Evolutionary conservation across 2,888 invertebrate genomes (phyloP).

Genomic region (Oegoconia quadripuncta): DNA sequence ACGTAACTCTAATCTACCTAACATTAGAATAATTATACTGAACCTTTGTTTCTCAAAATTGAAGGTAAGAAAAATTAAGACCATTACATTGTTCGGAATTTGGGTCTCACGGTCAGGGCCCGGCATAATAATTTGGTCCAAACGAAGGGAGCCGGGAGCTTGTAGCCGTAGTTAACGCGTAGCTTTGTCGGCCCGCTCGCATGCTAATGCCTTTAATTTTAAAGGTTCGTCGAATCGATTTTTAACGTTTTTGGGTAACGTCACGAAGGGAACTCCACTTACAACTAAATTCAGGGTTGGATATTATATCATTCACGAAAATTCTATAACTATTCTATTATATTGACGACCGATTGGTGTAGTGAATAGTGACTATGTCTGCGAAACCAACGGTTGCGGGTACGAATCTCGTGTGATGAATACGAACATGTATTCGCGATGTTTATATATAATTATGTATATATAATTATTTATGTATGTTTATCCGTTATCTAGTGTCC

Average conservation of each 20-base stretch:
- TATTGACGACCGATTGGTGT: too few relatives aligned
- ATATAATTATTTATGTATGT: too few relatives aligned
- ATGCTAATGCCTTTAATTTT: slow-evolving; percentile 15
- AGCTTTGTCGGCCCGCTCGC: slow-evolving; percentile 8
- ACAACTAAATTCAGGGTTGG: neutral
- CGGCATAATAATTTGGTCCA: neutral
- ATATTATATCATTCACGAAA: too few relatives aligned
- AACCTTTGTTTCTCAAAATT: slow-evolving; percentile 7
- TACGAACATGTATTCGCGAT: too few relatives aligned
- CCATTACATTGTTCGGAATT: slow-evolving; percentile 14
- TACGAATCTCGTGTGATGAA: too few relatives aligned
- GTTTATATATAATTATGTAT: too few relatives aligned
- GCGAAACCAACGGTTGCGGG: too few relatives aligned
- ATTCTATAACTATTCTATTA: too few relatives aligned
- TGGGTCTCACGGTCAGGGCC: slow-evolving; percentile 9
- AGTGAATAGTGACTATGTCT: too few relatives aligned
- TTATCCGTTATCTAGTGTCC: too few relatives aligned
- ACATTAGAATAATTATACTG: neutral
- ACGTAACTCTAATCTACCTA: too few relatives aligned
- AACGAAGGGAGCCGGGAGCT: slow-evolving; percentile 4
- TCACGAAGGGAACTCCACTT: neutral
- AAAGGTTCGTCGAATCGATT: slow-evolving; percentile 12
- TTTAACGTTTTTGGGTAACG: slow-evolving; percentile 6
- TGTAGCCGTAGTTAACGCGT: slow-evolving; percentile 7
- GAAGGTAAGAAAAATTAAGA: slow-evolving; percentile 9